These are phyloP conservation scores for Neoarius graeffei DNA, from an alignment of 2,113 vertebrate species.

Conservation along the genomic window DNA sequence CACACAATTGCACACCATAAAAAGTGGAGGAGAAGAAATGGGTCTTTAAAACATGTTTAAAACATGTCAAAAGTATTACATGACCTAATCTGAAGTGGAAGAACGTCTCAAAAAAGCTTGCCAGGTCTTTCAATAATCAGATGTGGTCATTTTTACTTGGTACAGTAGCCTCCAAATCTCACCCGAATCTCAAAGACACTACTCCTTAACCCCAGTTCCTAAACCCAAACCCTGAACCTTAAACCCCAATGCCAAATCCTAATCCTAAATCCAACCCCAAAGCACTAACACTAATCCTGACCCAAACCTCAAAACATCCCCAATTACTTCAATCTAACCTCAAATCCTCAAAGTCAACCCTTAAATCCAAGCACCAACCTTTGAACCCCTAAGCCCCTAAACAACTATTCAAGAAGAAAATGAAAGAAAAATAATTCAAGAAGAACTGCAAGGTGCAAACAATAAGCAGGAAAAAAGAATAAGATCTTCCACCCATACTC, in stretches of 20 bases:
- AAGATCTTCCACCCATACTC: no score
- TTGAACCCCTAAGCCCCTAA: not conserved
- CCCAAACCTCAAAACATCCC: not conserved
- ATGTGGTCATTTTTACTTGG: not conserved
- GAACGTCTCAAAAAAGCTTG: not conserved
- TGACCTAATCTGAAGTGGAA: no score
- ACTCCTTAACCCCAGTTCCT: not conserved
- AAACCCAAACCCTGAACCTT: not conserved
- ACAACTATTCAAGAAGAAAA: not conserved
- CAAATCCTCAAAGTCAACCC: not conserved
- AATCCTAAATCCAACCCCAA: not conserved
- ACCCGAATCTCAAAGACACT: not conserved
- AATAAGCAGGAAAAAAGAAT: no score
- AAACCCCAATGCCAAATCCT: not conserved
- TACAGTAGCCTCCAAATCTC: not conserved
- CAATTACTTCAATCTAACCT: not conserved
- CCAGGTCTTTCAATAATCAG: not conserved
- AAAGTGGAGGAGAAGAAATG: no score
- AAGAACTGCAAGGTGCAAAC: no score
- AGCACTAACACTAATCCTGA: not conserved
- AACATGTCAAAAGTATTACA: no score
- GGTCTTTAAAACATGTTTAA: no score
- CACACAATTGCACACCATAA: no score
- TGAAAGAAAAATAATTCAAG: no score
- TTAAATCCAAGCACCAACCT: not conserved